A percentile compares a stretch with the other conserved stretches of the same genome.
Evolutionary conservation across 2,113 vertebrate species (phyloP).

Genomic region (Cettia cetti): DNA sequence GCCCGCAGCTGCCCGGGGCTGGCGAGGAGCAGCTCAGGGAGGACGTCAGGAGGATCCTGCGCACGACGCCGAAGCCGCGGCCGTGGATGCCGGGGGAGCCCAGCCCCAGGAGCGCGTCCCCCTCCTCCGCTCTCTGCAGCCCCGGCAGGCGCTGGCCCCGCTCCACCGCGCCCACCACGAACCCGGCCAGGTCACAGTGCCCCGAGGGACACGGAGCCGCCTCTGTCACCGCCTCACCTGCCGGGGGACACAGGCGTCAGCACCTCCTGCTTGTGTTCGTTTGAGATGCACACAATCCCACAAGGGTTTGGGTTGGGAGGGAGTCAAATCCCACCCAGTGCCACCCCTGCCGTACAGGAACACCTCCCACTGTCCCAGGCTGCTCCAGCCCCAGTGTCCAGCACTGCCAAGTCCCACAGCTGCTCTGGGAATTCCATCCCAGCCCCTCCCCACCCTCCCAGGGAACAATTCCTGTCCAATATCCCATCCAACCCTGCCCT

Average conservation of each 20-base stretch:
- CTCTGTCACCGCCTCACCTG: constrained; percentile 79
- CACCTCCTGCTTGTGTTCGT: rapidly evolving
- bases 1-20: constrained; percentile 66
- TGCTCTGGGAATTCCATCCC: background rate
- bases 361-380: background rate
- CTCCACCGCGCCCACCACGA: constrained; percentile 83
- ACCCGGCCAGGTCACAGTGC: constrained; percentile 82
- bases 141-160: constrained; percentile 68
- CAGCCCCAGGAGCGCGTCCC: constrained; percentile 83
- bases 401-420: background rate
- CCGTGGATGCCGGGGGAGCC: constrained; percentile 81
- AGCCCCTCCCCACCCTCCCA: background rate
- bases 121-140: constrained; percentile 69
- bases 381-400: background rate
- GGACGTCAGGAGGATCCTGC: constrained; percentile 73
- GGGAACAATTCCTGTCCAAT: background rate
- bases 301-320: rapidly evolving
- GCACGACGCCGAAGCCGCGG: constrained; percentile 78
- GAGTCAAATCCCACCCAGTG: rapidly evolving
- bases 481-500: rapidly evolving
- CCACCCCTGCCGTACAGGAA: background rate
- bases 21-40: constrained; percentile 73
- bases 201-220: constrained; percentile 63
- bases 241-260: background rate
- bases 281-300: rapidly evolving